phyloP scores from a whole-genome alignment of 1,140 invertebrate genomes.

The Formica selysi region DNA sequence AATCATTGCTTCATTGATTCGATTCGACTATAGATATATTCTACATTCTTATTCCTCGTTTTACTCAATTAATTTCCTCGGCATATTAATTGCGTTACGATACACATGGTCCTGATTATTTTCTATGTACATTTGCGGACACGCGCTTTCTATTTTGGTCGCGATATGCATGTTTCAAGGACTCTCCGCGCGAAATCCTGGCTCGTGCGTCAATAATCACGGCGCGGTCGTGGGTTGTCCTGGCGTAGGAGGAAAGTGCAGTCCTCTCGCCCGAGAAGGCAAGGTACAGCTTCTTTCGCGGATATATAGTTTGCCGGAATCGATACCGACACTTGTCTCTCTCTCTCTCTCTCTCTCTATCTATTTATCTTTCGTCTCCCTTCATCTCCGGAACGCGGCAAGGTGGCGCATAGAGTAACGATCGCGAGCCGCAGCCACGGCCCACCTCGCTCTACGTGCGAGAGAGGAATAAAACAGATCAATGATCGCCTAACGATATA shows the following conservation, averaged over 20 bases:
- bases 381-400: constrained; percentile 65
- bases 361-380: constrained; percentile 24
- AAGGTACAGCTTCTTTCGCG: constrained; percentile 53
- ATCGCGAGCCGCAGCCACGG: constrained; percentile 56
- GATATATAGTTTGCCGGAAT: constrained; percentile 62
- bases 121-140: neutral
- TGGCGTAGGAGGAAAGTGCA: constrained; percentile 51
- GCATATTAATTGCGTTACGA: neutral
- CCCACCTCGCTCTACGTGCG: constrained; percentile 44
- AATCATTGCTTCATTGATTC: neutral
- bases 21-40: too few relatives aligned
- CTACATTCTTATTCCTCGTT: neutral
- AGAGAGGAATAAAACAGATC: constrained; percentile 65
- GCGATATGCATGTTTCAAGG: constrained; percentile 11
- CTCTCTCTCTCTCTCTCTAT: constrained; percentile 27
- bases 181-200: constrained; percentile 4
- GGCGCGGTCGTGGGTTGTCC: constrained; percentile 17
- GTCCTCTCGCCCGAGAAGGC: constrained; percentile 47
- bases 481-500: constrained; percentile 56
- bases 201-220: constrained; percentile 46
- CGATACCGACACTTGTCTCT: constrained; percentile 60
- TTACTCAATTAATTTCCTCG: neutral
- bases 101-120: neutral
- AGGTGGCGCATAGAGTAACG: constrained; percentile 69
- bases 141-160: constrained; percentile 29